Evolutionary conservation across 2,888 invertebrate species (phyloP), one percentile per base, ranked within the genome.

Genomic region (Masnerella sp.): DNA sequence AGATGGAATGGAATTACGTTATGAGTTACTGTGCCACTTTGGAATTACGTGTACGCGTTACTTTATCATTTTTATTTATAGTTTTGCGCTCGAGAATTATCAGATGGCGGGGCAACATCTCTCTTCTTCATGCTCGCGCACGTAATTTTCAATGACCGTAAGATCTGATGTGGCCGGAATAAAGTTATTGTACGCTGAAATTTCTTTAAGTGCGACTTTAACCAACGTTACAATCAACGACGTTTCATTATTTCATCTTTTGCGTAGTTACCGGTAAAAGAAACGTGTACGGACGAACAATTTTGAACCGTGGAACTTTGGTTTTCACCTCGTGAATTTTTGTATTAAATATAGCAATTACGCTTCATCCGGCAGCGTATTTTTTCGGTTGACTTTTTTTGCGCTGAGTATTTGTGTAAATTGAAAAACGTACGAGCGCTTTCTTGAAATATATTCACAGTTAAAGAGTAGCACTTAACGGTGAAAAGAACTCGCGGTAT

Each of bases 151-250:
- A 75, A 79, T 77, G 75, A 62, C 76, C 79, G 70, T 77, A 80
- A 77, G 76, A 79, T 80, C 79, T 81, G 81, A 79, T 80, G 81
- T 79, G 80, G 82, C 80, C 79, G 78, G 80, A 83, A 82, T 80
- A 82, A 80, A 79, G 12, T 77, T 43, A 36, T 42, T 49, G 51
- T 22, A 42, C 28, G 22, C 15, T 8, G 30, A n/a, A n/a, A n/a
- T n/a, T n/a, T n/a, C n/a, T n/a, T n/a, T n/a, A n/a, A n/a, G n/a
- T n/a, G n/a, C n/a, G n/a, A n/a, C n/a, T n/a, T n/a, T n/a, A n/a
- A n/a, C n/a, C n/a, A n/a, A n/a, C n/a, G n/a, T n/a, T n/a, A n/a
- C n/a, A n/a, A n/a, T n/a, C n/a, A n/a, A n/a, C n/a, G n/a, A n/a
- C n/a, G n/a, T n/a, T n/a, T n/a, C n/a, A n/a, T n/a, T n/a, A n/a